Conservation (phyloP, 2,888 invertebrate species). For the Cinara cedri region DNA sequence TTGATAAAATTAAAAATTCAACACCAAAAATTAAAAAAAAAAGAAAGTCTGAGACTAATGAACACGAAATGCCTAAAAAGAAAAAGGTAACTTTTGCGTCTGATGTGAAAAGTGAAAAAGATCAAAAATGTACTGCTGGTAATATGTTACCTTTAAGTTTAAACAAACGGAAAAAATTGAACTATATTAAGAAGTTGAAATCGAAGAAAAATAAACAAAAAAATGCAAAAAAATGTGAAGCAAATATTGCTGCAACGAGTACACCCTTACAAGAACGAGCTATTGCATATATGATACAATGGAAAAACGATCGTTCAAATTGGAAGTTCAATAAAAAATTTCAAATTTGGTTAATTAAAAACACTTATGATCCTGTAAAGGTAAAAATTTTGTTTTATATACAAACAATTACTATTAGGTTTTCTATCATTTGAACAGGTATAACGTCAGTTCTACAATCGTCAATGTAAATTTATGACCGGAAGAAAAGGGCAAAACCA, state of each 20-base stretch:
- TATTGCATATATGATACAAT: conserved; percentile 64
- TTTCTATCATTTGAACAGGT: too few species aligned
- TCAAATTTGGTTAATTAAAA: conserved; percentile 77
- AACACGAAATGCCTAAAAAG: neutral
- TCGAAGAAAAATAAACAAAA: conserved; percentile 44
- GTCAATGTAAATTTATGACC: too few species aligned
- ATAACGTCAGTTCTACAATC: too few species aligned
- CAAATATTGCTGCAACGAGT: neutral
- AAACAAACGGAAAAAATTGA: conserved; percentile 41
- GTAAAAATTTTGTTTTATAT: conserved; percentile 63
- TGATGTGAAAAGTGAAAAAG: conserved; percentile 25
- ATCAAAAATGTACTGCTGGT: conserved; percentile 28
- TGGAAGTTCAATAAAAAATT: conserved; percentile 84
- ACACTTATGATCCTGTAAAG: conserved; percentile 70
- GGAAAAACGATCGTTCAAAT: conserved; percentile 73
- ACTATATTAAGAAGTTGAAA: conserved; percentile 47
- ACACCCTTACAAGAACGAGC: conserved; percentile 45
- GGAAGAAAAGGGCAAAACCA: too few species aligned
- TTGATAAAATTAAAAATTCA: neutral
- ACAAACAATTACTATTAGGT: neutral
- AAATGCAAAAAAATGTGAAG: conserved; percentile 42
- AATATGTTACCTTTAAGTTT: conserved; percentile 35
- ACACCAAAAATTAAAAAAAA: neutral
- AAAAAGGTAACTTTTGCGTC: conserved; percentile 23
- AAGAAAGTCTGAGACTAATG: conserved; percentile 1